Conservation (phyloP, 2,888 invertebrate species). For the Ptycholaimellus sp. region DNA sequence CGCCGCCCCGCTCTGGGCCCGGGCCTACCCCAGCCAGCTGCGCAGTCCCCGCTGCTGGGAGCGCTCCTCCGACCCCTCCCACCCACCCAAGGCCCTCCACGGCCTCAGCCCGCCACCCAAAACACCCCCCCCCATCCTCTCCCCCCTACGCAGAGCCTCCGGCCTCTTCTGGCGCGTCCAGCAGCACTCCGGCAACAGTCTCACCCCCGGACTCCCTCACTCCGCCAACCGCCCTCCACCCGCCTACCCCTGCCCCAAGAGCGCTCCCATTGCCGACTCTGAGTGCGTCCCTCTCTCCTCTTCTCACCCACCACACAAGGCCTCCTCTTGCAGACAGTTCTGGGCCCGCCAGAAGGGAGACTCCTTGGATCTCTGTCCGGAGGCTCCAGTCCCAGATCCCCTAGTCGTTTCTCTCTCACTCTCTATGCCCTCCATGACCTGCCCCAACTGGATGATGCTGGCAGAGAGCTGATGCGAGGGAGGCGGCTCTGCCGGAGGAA, state of each 20-base stretch:
- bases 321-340: no score
- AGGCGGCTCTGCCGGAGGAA: not conserved
- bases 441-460: not conserved
- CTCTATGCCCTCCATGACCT: no score
- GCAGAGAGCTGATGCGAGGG: not conserved
- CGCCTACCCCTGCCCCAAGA: not conserved
- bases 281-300: no score
- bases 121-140: slow-evolving; percentile 77
- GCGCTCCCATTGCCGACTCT: not conserved
- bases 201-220: no score
- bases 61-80: no score
- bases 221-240: not conserved
- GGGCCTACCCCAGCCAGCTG: slow-evolving; percentile 1
- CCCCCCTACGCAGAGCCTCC: slow-evolving; percentile 63
- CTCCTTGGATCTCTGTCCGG: no score
- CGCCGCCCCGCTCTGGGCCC: not conserved
- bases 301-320: no score
- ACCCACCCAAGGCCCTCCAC: no score
- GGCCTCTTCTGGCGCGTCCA: slow-evolving; percentile 47
- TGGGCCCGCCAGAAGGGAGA: no score
- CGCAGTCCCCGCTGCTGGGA: no score
- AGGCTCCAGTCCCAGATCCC: no score
- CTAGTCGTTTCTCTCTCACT: no score
- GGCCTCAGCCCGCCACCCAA: slow-evolving; percentile 44
- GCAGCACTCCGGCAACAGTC: not conserved